Conservation (phyloP, 2,888 invertebrate genomes). For the Luperina nickerlii region DNA sequence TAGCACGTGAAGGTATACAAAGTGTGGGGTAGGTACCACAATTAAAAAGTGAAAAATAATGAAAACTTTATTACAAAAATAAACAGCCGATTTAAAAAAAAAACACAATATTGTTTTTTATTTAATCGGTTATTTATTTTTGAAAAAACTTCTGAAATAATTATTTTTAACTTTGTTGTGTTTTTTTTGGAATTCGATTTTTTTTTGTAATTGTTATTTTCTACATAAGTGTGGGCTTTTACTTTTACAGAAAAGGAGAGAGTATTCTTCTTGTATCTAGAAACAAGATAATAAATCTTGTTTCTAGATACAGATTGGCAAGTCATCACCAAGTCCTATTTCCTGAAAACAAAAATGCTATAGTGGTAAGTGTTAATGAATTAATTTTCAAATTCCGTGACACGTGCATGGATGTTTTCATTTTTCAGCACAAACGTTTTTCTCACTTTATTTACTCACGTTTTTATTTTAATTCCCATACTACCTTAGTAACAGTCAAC, state of each 20-base stretch:
- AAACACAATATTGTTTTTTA: too few species aligned
- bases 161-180: background rate
- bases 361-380: background rate
- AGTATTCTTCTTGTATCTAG: too few species aligned
- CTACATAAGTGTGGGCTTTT: background rate
- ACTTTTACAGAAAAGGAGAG: background rate
- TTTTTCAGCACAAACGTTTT: background rate
- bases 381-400: background rate
- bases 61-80: background rate
- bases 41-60: too few species aligned
- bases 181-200: background rate
- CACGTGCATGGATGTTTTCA: background rate
- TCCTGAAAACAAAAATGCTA: background rate
- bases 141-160: background rate
- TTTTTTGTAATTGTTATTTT: background rate
- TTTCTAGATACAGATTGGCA: background rate
- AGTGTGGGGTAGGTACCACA: too few species aligned
- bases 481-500: constrained; percentile 18
- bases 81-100: too few species aligned
- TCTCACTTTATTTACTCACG: background rate
- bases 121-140: too few species aligned
- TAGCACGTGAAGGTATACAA: background rate
- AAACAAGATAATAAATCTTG: too few species aligned
- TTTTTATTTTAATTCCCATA: constrained; percentile 20
- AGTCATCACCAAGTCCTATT: background rate